A percentile compares a stretch with the other conserved stretches of the same genome.
These are phyloP conservation scores for Myxocyprinus asiaticus DNA, from an alignment of 2,113 vertebrate genomes.

Conservation along the genomic window DNA sequence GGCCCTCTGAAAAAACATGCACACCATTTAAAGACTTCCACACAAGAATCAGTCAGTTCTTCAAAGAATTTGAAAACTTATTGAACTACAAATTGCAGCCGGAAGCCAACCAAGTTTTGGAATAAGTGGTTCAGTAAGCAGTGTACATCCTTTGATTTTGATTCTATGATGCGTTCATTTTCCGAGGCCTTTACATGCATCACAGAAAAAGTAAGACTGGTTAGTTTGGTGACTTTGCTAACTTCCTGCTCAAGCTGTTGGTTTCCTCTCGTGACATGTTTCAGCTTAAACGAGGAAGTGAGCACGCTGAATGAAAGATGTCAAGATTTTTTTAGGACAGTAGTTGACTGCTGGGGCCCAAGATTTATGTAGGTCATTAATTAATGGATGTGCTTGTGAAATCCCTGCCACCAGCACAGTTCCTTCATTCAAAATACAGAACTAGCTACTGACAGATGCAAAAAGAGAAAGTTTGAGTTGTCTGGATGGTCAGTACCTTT, in stretches of 20 bases:
- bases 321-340: neutral
- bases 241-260: constrained; percentile 65
- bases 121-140: constrained; percentile 3
- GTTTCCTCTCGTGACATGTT: constrained; percentile 62
- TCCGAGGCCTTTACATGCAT: constrained; percentile 47
- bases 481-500: neutral
- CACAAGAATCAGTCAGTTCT: no score
- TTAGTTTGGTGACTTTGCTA: constrained; percentile 57
- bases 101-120: constrained; percentile 3
- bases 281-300: constrained; percentile 59
- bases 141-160: constrained; percentile 10
- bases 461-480: neutral
- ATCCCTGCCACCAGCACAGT: neutral
- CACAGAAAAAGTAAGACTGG: constrained; percentile 60
- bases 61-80: no score
- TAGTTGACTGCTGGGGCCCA: constrained; percentile 2
- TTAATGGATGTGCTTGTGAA: neutral
- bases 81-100: neutral
- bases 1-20: constrained; percentile 43
- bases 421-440: constrained; percentile 23
- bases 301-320: constrained; percentile 2
- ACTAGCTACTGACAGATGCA: neutral
- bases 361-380: constrained; percentile 56
- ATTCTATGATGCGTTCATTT: constrained; percentile 45
- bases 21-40: neutral